These are phyloP conservation scores for Agrochola lota DNA, from an alignment of 2,888 invertebrate genomes.

Conservation along the genomic window DNA sequence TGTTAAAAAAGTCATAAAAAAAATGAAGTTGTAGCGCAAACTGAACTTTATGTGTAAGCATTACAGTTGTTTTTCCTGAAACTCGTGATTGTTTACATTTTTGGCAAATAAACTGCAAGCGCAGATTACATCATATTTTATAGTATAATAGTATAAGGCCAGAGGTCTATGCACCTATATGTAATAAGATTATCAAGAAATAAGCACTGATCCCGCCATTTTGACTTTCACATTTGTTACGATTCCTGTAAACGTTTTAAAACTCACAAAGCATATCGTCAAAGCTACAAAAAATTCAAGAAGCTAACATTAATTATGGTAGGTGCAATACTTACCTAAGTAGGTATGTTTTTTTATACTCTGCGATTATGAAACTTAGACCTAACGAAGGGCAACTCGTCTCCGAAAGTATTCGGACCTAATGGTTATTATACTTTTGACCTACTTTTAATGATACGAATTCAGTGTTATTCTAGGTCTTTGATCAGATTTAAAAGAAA, in stretches of 20 bases:
- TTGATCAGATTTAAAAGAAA: background rate
- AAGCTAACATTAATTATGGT: background rate
- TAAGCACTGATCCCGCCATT: background rate
- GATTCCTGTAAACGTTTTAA: background rate
- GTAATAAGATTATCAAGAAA: background rate
- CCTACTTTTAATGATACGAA: slow-evolving; percentile 13
- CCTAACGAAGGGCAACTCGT: background rate
- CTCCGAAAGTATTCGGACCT: slow-evolving; percentile 8
- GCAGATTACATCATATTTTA: too few species aligned
- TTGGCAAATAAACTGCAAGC: too few species aligned
- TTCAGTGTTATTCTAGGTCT: background rate
- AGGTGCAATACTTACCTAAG: background rate
- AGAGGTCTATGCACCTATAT: too few species aligned
- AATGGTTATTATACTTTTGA: slow-evolving; percentile 7
- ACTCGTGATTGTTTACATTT: too few species aligned
- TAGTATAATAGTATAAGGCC: too few species aligned
- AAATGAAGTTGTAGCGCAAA: too few species aligned
- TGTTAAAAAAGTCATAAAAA: too few species aligned
- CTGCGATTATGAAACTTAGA: background rate
- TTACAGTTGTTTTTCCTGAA: too few species aligned
- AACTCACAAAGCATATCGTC: background rate
- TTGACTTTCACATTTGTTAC: background rate
- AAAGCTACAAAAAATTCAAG: background rate
- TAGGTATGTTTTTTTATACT: background rate
- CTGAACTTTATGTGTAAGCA: too few species aligned